Evolutionary conservation across 30 jellyfish, hydroid and myxozoan genomes (phyloP).

Genomic region (Aurelia sp.): DNA sequence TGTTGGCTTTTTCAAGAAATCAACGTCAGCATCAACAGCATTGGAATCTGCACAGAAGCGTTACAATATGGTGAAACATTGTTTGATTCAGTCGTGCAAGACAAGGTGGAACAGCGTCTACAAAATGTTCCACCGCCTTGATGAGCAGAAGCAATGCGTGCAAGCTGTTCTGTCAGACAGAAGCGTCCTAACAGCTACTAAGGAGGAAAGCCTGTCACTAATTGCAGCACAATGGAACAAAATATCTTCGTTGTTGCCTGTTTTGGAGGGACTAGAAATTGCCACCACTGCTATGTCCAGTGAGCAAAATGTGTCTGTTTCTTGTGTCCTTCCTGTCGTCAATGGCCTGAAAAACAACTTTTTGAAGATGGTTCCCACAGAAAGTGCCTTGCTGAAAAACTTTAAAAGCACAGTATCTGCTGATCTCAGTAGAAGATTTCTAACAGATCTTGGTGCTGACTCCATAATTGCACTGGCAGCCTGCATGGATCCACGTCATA

Average conservation of each 20-base stretch:
- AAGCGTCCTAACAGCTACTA: constrained; percentile 5
- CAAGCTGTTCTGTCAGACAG: constrained; percentile 50
- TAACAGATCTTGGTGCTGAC: too few species aligned
- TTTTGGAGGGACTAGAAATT: constrained; percentile 47
- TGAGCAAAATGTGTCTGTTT: constrained; percentile 41
- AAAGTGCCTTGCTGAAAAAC: too few species aligned
- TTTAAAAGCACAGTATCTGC: too few species aligned
- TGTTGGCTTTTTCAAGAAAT: constrained; percentile 31
- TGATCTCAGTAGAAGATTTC: too few species aligned
- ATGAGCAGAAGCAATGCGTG: constrained; percentile 45
- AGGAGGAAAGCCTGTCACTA: constrained; percentile 26
- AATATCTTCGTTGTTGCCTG: constrained; percentile 39
- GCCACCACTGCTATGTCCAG: constrained; percentile 54
- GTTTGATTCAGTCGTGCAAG: constrained; percentile 39
- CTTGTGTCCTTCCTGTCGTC: constrained; percentile 42
- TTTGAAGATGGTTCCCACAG: too few species aligned
- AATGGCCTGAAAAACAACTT: constrained; percentile 15
- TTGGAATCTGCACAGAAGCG: constrained; percentile 19
- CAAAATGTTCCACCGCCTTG: constrained; percentile 51
- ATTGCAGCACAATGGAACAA: constrained; percentile 49
- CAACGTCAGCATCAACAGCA: constrained; percentile 42
- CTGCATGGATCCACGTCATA: constrained; percentile 4
- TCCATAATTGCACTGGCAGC: background rate
- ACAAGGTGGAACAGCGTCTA: constrained; percentile 70
- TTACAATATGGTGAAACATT: constrained; percentile 27